Evolutionary conservation across 2,113 vertebrate genomes (phyloP).

Genomic region (Callorhinus ursinus): DNA sequence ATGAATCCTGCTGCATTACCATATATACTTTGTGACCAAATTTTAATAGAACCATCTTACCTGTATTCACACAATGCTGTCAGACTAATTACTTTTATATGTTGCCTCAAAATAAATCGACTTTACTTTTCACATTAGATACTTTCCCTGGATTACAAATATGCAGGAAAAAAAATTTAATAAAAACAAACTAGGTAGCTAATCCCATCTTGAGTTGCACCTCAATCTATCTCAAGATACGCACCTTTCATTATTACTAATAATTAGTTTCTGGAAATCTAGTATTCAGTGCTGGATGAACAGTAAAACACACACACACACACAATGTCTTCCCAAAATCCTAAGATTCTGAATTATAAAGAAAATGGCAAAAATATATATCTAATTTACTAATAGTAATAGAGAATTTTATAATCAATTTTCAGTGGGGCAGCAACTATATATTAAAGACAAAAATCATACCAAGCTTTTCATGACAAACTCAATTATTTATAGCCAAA

Average conservation of each 20-base stretch:
- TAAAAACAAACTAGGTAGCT: conserved; percentile 48
- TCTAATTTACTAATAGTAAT: background rate
- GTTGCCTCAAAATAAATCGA: conserved; percentile 63
- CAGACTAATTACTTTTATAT: conserved; percentile 32
- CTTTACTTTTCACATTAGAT: conserved; percentile 61
- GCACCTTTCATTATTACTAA: conserved; percentile 46
- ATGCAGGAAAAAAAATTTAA: background rate
- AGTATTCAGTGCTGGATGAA: background rate
- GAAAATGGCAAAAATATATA: background rate
- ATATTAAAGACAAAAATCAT: conserved; percentile 37
- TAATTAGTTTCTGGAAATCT: conserved; percentile 64
- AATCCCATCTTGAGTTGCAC: background rate
- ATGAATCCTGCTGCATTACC: background rate
- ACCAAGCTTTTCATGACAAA: background rate
- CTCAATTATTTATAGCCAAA: background rate
- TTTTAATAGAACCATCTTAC: conserved; percentile 37
- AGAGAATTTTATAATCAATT: conserved; percentile 50
- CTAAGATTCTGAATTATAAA: conserved; percentile 36
- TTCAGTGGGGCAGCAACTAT: background rate
- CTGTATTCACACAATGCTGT: conserved; percentile 35
- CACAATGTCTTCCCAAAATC: background rate
- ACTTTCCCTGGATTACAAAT: conserved; percentile 51
- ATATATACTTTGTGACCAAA: conserved; percentile 7
- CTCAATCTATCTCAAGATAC: conserved; percentile 37
- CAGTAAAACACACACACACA: background rate